These are phyloP conservation scores for Gallinago nigripennis DNA, from an alignment of 2,797 vertebrate species.

Conservation along the genomic window DNA sequence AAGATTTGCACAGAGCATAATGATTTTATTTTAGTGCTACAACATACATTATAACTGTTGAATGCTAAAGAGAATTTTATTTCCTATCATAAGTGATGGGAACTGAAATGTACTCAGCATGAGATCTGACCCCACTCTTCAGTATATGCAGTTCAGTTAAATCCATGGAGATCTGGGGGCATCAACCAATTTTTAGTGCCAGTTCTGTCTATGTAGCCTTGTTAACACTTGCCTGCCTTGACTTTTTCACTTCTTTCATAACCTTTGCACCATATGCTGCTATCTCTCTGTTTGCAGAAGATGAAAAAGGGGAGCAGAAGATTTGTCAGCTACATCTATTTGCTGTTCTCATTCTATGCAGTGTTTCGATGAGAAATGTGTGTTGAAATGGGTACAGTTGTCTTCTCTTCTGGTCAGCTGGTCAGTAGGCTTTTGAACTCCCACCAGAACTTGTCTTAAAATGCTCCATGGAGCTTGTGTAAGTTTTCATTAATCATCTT, in stretches of 20 bases:
- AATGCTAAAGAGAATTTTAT: background rate
- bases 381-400: background rate
- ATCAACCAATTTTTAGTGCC: background rate
- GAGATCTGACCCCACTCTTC: background rate
- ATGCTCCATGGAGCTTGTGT: background rate
- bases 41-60: background rate
- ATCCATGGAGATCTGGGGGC: background rate
- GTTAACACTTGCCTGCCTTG: background rate
- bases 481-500: background rate
- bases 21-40: background rate
- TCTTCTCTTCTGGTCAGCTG: background rate
- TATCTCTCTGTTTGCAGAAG: background rate
- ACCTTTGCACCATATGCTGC: background rate
- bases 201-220: background rate
- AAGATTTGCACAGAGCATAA: background rate
- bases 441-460: background rate
- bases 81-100: background rate
- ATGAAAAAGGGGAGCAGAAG: background rate
- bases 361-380: background rate
- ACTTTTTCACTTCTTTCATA: background rate
- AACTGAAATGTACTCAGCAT: background rate
- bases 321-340: background rate
- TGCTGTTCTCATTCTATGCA: background rate
- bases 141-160: background rate
- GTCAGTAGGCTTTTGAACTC: background rate